Base-by-base conservation (phyloP, 2,888 invertebrate genomes). In the Augochlorella aurata region DNA sequence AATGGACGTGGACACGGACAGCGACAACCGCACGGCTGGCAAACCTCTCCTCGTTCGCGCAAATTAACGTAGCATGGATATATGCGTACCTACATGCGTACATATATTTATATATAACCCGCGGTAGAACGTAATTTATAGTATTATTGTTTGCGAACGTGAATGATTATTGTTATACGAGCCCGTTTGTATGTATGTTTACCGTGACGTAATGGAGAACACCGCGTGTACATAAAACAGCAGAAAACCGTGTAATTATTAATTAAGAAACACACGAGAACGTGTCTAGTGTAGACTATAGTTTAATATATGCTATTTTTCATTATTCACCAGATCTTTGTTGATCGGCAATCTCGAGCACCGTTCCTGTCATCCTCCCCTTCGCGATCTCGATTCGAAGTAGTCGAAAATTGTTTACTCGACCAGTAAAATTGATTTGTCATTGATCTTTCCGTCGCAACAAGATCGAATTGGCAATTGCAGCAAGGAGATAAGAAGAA, bases 31-130 rank as follows among this genome's bases (percentile, higher is more conserved):
- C 70, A 73, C 70, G n/a, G 84, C 45, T 52, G 83, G 84, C 16
- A 91, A 92, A 45, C 74, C 91, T 9, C 85, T 92, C 58, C 84
- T 92, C 16, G 90, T 93, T 65, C 91, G 90, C 16, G 92, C 92
- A 21, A 92, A 87, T 88, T 92, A 88, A 90, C 61, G 12, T 16
- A 58, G 44, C 65, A 85, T 79, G 87, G 38, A 54, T 7, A 8
- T 8, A 7, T 14, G 24, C 24, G 24, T 16, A 24, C 58, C 21
- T 21, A 58, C 0, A 24, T 8, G 7, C 14, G 16, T 58, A 24
- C n/a, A 50, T 16, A 47, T 77, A 72, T 76, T 68, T 80, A 65
- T 82, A 47, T 77, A 65, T 82, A 66, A 83, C 65, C 65, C 50
- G 45, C 10, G 47, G 58, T 24, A 54, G 14, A 21, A 50, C 49